Conservation (phyloP, 2,888 invertebrate genomes). For the Euclidia mi region DNA sequence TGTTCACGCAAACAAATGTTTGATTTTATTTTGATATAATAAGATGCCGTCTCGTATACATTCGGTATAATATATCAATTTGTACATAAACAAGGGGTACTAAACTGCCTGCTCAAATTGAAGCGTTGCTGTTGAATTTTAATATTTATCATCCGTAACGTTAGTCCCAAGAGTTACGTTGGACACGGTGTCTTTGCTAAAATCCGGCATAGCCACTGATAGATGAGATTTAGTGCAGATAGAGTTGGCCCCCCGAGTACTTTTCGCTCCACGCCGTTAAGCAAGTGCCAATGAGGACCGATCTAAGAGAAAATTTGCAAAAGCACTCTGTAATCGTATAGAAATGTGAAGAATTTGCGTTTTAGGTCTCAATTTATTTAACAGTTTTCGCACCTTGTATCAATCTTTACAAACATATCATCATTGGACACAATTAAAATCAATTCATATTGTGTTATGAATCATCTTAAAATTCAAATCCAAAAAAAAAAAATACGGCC, state of each 20-base stretch:
- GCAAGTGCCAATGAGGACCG: slow-evolving; percentile 83
- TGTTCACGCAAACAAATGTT: no score
- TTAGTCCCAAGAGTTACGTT: slow-evolving; percentile 74
- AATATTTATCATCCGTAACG: slow-evolving; percentile 67
- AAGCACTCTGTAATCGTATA: slow-evolving; percentile 49
- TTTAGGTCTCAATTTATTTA: background rate
- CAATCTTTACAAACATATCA: no score
- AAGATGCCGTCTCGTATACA: no score
- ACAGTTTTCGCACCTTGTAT: no score
- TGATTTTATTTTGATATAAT: no score
- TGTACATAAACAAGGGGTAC: slow-evolving; percentile 13
- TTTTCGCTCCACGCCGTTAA: slow-evolving; percentile 82
- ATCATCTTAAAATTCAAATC: no score
- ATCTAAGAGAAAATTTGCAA: slow-evolving; percentile 73
- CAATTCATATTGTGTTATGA: no score
- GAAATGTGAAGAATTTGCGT: slow-evolving; percentile 34
- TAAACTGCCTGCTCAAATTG: slow-evolving; percentile 32
- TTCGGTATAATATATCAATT: slow-evolving; percentile 2
- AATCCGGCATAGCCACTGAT: slow-evolving; percentile 79
- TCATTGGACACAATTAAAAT: no score
- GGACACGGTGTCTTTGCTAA: slow-evolving; percentile 74
- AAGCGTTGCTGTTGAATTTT: slow-evolving; percentile 56
- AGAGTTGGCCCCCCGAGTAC: slow-evolving; percentile 84
- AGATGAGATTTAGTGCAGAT: slow-evolving; percentile 85
- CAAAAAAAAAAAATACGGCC: no score